Evolutionary conservation across 2,113 vertebrate species (phyloP), one percentile per base, ranked within the genome.

Genomic region (Clupea harengus): DNA sequence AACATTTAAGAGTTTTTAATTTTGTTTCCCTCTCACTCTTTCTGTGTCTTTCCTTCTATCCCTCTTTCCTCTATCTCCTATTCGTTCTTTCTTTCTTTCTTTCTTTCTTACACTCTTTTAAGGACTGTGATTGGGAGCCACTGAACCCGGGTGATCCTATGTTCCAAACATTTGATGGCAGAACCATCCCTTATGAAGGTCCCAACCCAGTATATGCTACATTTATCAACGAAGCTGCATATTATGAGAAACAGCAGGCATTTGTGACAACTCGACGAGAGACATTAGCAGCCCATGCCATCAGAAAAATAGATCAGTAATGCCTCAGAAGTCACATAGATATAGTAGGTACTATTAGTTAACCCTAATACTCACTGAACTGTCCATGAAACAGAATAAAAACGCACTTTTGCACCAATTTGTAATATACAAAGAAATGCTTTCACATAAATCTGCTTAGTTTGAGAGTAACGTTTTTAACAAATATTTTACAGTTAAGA

Each of bases 111-210:
- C n/a, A 7, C 32, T 54, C 64, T 10, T 8, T 60, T n/a, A 88
- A 99, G 98, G 98, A 99, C 92, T 96, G 96, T 87, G 98, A 99
- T 93, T 99, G 98, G 98, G 95, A 97, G 89, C 97, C 97, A 1
- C 88, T 99, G 92, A 95, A 94, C 90, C 96, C 96, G 0, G 97
- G 96, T 10, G 97, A 99, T 91, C 97, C 98, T 3, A 93, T 98
- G 67, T 99, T 99, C 96, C 93, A 97, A 90, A 97, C 96, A 15
- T 94, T 97, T 83, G 96, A 96, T 72, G 98, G 98, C 85, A 93
- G 95, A 90, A 95, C 95, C 25, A 94, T 98, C 89, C 86, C 86
- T 6, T 95, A 97, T 89, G 94, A 95, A 8, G 98, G 96, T 87
- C 90, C 95, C 32, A 90, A 90, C 81, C 95, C 94, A 0, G 95